phyloP scores from a whole-genome alignment of 1,140 invertebrate species.

The Meteorus sp. region DNA sequence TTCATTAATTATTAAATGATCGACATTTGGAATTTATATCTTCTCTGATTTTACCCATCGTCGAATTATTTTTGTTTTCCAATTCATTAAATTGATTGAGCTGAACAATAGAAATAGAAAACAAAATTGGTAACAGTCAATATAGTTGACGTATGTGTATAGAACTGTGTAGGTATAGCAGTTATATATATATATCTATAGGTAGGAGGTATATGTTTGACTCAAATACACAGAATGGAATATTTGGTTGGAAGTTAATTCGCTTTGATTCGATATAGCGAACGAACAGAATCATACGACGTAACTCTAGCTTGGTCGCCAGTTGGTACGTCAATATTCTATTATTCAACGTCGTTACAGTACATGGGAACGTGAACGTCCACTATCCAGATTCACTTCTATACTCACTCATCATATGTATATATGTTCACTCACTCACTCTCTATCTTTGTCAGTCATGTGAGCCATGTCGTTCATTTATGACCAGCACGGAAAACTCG shows the following conservation, averaged over 20 bases:
- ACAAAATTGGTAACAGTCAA: no score
- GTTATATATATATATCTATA: not conserved
- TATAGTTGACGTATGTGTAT: no score
- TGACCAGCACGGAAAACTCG: slow-evolving; percentile 26
- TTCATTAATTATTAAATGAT: no score
- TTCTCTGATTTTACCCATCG: not conserved
- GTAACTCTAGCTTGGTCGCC: slow-evolving; percentile 10
- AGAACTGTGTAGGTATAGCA: not conserved
- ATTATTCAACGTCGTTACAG: slow-evolving; percentile 29
- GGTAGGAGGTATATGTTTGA: not conserved
- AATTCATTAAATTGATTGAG: not conserved
- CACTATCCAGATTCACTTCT: slow-evolving; percentile 5
- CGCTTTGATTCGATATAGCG: slow-evolving; percentile 24
- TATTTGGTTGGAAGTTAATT: slow-evolving; percentile 22
- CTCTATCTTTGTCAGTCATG: slow-evolving; percentile 17
- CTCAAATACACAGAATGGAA: slow-evolving; percentile 3
- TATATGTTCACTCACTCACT: slow-evolving; percentile 23
- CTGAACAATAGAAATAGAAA: not conserved
- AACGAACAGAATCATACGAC: slow-evolving; percentile 14
- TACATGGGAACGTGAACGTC: slow-evolving; percentile 15
- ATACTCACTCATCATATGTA: no score
- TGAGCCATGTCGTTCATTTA: slow-evolving; percentile 22
- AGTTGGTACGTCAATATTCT: slow-evolving; percentile 25
- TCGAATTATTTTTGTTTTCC: slow-evolving; percentile 4
- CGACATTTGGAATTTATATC: not conserved